These are phyloP conservation scores for Yponomeuta malinellus DNA, from an alignment of 2,888 invertebrate species.

Conservation along the genomic window DNA sequence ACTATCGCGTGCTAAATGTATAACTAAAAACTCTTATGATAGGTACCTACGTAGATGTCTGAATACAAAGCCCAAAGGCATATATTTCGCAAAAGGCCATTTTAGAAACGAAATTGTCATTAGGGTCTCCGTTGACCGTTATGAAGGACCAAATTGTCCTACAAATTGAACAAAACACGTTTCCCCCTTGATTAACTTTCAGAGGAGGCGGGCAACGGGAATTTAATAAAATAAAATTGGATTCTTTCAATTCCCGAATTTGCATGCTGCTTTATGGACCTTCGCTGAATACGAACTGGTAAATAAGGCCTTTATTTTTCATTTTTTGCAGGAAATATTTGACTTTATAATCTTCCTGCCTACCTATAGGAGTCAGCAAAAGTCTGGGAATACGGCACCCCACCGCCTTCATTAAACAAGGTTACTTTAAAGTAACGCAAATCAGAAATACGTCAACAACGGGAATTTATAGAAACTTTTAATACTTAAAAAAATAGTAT, in stretches of 20 bases:
- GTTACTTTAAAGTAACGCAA: no score
- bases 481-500: no score
- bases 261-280: conserved; percentile 8
- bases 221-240: conserved; percentile 55
- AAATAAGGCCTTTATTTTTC: conserved; percentile 2
- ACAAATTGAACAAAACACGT: conserved; percentile 58
- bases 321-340: not conserved
- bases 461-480: no score
- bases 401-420: no score
- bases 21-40: no score
- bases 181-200: conserved; percentile 58
- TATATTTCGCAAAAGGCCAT: conserved; percentile 11
- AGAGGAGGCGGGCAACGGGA: conserved; percentile 39
- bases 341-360: not conserved
- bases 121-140: conserved; percentile 48
- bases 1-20: no score
- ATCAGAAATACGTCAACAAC: no score
- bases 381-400: no score
- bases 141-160: conserved; percentile 58
- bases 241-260: conserved; percentile 32
- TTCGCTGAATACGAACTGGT: conserved; percentile 6
- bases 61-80: not conserved
- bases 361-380: not conserved
- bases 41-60: not conserved
- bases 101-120: conserved; percentile 41